A percentile compares a stretch with the other conserved stretches of the same genome.
These are phyloP conservation scores for Eupeodes luniger DNA, from an alignment of 2,888 invertebrate species.

Conservation along the genomic window DNA sequence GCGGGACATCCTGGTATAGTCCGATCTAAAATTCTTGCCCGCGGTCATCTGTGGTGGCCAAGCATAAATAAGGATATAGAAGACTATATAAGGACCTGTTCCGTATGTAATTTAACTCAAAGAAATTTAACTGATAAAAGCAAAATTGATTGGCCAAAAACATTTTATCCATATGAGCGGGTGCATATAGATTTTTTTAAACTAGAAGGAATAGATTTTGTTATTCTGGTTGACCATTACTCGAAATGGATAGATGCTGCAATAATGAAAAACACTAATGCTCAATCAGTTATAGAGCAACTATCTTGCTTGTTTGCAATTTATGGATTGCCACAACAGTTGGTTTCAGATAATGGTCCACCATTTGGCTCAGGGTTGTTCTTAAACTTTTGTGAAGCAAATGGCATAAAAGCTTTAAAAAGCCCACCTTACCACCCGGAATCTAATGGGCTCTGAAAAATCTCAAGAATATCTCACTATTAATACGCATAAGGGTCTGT, in stretches of 20 bases:
- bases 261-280: conserved; percentile 45
- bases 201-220: conserved; percentile 29
- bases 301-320: conserved; percentile 40
- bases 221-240: conserved; percentile 53
- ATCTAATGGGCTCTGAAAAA: conserved; percentile 73
- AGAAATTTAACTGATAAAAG: conserved; percentile 1
- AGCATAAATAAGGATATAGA: conserved; percentile 78
- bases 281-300: conserved; percentile 12
- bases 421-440: conserved; percentile 71
- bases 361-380: conserved; percentile 49
- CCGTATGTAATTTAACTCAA: conserved; percentile 37
- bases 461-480: too few species aligned
- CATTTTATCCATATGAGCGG: conserved; percentile 72
- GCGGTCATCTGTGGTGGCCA: conserved; percentile 79
- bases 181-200: conserved; percentile 71
- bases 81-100: conserved; percentile 74
- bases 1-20: conserved; percentile 78
- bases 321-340: conserved; percentile 46
- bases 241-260: conserved; percentile 32
- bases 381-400: conserved; percentile 46
- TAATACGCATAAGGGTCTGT: too few species aligned
- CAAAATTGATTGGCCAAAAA: conserved; percentile 36
- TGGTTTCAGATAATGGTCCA: conserved; percentile 64
- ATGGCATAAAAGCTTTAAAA: conserved; percentile 61
- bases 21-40: conserved; percentile 78